These are phyloP conservation scores for Mylabris sibirica DNA, from an alignment of 2,888 invertebrate species.

Conservation along the genomic window DNA sequence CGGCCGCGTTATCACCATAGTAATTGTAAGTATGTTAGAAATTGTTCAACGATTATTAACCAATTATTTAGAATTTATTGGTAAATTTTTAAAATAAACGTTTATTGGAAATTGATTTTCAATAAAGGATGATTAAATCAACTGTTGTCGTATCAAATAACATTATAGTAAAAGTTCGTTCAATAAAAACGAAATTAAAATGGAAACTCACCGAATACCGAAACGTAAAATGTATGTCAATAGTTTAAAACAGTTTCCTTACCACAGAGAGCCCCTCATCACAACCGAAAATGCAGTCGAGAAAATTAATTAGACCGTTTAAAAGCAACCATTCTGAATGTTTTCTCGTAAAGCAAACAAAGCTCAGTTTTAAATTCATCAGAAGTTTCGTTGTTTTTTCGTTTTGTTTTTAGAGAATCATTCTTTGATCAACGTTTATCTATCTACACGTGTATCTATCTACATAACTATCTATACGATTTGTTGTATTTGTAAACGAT, in stretches of 20 bases:
- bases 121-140: background rate
- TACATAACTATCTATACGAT: too few relatives aligned
- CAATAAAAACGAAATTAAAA: slow-evolving; percentile 20
- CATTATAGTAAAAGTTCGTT: background rate
- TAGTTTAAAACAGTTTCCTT: slow-evolving; percentile 13
- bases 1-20: too few relatives aligned
- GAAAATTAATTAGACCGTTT: slow-evolving; percentile 14
- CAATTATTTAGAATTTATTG: too few relatives aligned
- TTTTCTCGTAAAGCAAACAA: background rate
- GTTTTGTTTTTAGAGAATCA: background rate
- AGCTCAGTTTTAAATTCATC: background rate
- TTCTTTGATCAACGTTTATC: slow-evolving; percentile 1
- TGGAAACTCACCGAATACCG: slow-evolving; percentile 8
- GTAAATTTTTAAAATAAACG: background rate
- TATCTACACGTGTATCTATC: background rate
- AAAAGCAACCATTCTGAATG: slow-evolving; percentile 7
- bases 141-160: background rate
- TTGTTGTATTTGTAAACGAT: background rate
- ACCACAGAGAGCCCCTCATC: slow-evolving; percentile 5
- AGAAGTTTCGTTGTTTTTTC: background rate
- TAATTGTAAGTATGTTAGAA: too few relatives aligned
- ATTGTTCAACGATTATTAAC: too few relatives aligned
- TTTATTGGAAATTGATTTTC: background rate
- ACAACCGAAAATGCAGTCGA: slow-evolving; percentile 9
- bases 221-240: slow-evolving; percentile 14